Percentiles rank a stretch among this genome's conserved stretches.
phyloP scores from a whole-genome alignment of 2,888 invertebrate species.

The Drosophila acutilabella region DNA sequence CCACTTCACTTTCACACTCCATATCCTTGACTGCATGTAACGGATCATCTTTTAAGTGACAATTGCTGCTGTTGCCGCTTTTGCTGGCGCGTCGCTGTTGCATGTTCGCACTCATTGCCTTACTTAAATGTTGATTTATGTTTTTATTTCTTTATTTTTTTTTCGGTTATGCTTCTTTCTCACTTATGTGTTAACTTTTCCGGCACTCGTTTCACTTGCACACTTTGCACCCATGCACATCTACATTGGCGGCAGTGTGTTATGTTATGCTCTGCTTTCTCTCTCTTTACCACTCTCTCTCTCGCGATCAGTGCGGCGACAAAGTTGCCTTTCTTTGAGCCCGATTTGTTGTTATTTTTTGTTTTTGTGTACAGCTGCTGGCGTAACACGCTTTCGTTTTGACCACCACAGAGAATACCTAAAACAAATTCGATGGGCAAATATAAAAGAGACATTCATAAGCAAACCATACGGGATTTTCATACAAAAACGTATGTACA shows the following conservation, averaged over 20 bases:
- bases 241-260: constrained; percentile 11
- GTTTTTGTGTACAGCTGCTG: constrained; percentile 32
- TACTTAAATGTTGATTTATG: constrained; percentile 18
- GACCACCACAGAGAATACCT: constrained; percentile 59
- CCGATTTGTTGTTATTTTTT: constrained; percentile 3
- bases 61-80: constrained; percentile 7
- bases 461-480: constrained; percentile 30
- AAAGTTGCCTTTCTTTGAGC: constrained; percentile 31
- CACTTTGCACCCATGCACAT: constrained; percentile 35
- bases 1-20: neutral
- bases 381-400: constrained; percentile 65
- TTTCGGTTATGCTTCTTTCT: constrained; percentile 35
- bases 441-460: constrained; percentile 49
- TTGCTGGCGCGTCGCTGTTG: constrained; percentile 36
- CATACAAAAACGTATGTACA: constrained; percentile 7
- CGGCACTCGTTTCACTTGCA: constrained; percentile 18
- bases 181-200: constrained; percentile 39
- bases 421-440: constrained; percentile 40
- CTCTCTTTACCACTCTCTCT: constrained; percentile 20
- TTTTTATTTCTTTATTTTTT: constrained; percentile 1
- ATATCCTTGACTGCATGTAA: constrained; percentile 13
- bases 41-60: constrained; percentile 25
- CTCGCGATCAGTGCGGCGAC: constrained; percentile 23
- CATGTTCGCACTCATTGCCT: constrained; percentile 50
- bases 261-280: constrained; percentile 27